A percentile compares a stretch with the other conserved stretches of the same genome.
phyloP scores from a whole-genome alignment of 1,140 invertebrate genomes.

The Drosophila bifasciata region DNA sequence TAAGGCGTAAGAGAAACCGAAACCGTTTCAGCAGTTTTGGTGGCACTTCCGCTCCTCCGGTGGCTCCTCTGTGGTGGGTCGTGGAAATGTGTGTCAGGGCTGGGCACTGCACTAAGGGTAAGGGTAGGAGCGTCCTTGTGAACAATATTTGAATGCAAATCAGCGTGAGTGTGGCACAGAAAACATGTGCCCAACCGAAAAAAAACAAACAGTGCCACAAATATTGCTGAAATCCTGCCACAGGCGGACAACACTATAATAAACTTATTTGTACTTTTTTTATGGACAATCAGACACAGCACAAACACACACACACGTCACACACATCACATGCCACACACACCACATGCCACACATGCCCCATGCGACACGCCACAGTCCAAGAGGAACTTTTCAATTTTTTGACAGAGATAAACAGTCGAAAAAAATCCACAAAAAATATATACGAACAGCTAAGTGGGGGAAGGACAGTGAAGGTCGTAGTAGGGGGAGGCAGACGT shows the following conservation, averaged over 20 bases:
- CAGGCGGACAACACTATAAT: slow-evolving; percentile 8
- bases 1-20: slow-evolving; percentile 12
- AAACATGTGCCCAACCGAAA: slow-evolving; percentile 37
- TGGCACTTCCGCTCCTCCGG: slow-evolving; percentile 54
- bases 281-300: slow-evolving; percentile 17
- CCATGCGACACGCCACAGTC: neutral
- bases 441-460: no score
- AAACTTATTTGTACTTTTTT: slow-evolving; percentile 47
- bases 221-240: slow-evolving; percentile 28
- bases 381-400: slow-evolving; percentile 58
- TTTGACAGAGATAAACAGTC: slow-evolving; percentile 47
- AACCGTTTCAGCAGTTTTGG: slow-evolving; percentile 55
- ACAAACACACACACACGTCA: neutral
- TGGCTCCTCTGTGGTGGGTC: no score
- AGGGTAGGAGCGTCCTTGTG: slow-evolving; percentile 37
- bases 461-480: neutral
- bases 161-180: slow-evolving; percentile 23
- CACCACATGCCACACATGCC: neutral
- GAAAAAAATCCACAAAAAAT: no score
- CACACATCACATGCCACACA: neutral
- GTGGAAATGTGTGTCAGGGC: slow-evolving; percentile 63
- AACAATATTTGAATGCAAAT: slow-evolving; percentile 52
- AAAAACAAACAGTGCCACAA: slow-evolving; percentile 37
- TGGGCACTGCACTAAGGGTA: slow-evolving; percentile 1
- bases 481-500: slow-evolving; percentile 15